Evolutionary conservation across 1,140 invertebrate species (phyloP).

Genomic region (Drosophila willistoni): DNA sequence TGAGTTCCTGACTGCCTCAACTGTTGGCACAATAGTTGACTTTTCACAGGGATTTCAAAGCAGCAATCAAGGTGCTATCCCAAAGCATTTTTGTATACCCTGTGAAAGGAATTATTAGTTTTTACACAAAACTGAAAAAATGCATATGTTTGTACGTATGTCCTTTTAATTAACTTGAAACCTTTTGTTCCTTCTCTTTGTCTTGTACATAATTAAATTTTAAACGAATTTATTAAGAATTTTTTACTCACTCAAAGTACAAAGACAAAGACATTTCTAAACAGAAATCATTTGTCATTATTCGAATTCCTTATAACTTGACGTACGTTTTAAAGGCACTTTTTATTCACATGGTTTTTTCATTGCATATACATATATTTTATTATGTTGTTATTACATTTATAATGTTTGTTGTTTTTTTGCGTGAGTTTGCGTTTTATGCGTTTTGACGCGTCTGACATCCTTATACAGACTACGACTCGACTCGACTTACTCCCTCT

Average conservation of each 20-base stretch:
- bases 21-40: slow-evolving; percentile 36
- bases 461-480: neutral
- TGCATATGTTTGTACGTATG: neutral
- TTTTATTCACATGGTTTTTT: no score
- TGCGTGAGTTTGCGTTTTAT: slow-evolving; percentile 70
- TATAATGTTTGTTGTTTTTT: slow-evolving; percentile 10
- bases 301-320: no score
- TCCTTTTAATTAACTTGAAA: no score
- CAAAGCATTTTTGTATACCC: slow-evolving; percentile 34
- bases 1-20: slow-evolving; percentile 33
- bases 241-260: no score
- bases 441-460: slow-evolving; percentile 59
- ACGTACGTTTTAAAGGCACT: no score
- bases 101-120: neutral
- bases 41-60: slow-evolving; percentile 42
- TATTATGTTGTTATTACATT: slow-evolving; percentile 9
- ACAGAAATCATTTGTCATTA: no score
- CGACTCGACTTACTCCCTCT: neutral
- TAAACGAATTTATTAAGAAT: no score
- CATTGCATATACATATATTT: neutral
- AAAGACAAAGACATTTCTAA: no score
- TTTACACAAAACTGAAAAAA: neutral
- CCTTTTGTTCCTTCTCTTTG: no score
- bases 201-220: no score
- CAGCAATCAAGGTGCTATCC: slow-evolving; percentile 56